phyloP scores from a whole-genome alignment of 2,888 invertebrate species.

The Ophioninae sp. region DNA sequence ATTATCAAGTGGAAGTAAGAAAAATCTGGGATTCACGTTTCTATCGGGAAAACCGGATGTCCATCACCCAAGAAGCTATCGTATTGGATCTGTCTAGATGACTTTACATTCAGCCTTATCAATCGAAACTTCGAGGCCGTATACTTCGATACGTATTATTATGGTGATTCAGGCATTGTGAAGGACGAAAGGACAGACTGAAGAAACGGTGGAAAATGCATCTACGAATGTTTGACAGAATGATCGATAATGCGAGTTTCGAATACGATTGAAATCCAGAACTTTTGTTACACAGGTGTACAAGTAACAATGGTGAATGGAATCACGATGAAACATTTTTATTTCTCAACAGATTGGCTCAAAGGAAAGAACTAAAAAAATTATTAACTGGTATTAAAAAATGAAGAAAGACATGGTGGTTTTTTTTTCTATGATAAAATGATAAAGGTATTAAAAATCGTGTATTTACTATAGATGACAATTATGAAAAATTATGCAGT shows the following conservation, averaged over 20 bases:
- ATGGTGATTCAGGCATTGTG: not conserved
- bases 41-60: not conserved
- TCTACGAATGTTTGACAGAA: conserved; percentile 37
- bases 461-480: no score
- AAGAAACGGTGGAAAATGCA: conserved; percentile 23
- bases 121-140: not conserved
- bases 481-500: no score
- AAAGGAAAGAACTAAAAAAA: no score
- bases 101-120: conserved; percentile 1
- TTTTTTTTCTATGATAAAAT: no score
- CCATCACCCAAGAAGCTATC: not conserved
- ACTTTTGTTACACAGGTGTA: not conserved
- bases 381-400: no score
- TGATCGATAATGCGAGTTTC: conserved; percentile 47
- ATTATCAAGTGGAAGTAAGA: not conserved
- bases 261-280: conserved; percentile 17
- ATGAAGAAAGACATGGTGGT: no score
- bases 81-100: not conserved
- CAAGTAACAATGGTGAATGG: not conserved
- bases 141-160: not conserved
- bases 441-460: no score
- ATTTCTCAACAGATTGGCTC: no score
- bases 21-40: not conserved
- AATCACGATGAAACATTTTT: no score
- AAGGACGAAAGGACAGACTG: conserved; percentile 9